Base-by-base conservation (phyloP, 2,888 invertebrate genomes). In the Matsumyia berberina region DNA sequence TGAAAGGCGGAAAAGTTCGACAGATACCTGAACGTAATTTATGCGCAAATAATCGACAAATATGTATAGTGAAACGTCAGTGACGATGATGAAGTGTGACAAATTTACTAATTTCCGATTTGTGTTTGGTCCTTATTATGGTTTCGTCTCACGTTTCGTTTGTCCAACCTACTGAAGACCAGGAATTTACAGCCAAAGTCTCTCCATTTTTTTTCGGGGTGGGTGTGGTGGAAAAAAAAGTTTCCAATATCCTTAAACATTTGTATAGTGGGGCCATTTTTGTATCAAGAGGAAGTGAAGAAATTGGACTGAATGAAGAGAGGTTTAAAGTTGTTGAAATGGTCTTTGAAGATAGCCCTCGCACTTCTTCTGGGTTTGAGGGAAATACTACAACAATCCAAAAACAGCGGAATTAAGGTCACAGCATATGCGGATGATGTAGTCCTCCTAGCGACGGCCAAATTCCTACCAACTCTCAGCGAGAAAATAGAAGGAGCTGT, bases 81-180 rank as follows among this genome's bases (percentile, higher is more conserved):
- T 70, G 60, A 60, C 66, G 67, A 83, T 83, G 79, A 73, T 79
- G 73, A 69, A 79, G 79, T 73, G 79, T 83, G 83, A 83, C 83
- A 83, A 83, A 79, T 83, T 78, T 79, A 73, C 79, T 73, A 79
- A 83, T 79, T 78, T 83, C 83, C 83, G 73, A 74, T 74, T 69
- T 69, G 62, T 42, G 67, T 67, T 69, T 53, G 5, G 44, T 11
- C 57, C 11, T 64, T 55, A 67, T 83, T 73, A 33, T 49, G 73
- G 39, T 73, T 83, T 83, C 83, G 35, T 49, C 64, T 73, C 83
- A 83, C 83, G 83, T 83, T 69, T 39, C 67, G 39, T n/a, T 39
- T 46, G 44, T 67, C 62, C 79, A 57, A 69, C 73, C 69, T 49
- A 44, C 33, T 39, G 46, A 49, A 39, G 33, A 9, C 33, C 17